Conservation (phyloP, 1,140 invertebrate genomes). For the Thaumatotibia leucotreta region DNA sequence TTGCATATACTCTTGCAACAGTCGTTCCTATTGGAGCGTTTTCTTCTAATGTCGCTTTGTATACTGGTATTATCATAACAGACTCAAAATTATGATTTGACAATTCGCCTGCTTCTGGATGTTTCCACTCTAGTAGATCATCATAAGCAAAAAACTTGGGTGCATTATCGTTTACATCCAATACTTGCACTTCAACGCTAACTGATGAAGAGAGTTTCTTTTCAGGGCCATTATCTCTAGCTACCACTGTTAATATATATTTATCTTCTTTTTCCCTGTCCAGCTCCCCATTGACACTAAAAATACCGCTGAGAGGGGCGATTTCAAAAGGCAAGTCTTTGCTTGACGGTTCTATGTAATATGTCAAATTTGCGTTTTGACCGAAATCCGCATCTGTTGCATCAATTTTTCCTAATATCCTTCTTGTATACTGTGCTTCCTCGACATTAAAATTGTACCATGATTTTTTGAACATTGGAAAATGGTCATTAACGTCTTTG, state of each 20-base stretch:
- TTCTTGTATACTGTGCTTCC: constrained; percentile 85
- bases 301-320: constrained; percentile 82
- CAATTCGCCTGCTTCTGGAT: constrained; percentile 67
- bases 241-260: constrained; percentile 86
- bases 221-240: constrained; percentile 81
- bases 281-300: constrained; percentile 85
- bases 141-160: constrained; percentile 85
- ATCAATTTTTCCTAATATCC: constrained; percentile 84
- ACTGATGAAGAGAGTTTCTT: constrained; percentile 82
- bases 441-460: constrained; percentile 90
- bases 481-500: constrained; percentile 91
- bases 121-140: constrained; percentile 74
- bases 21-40: constrained; percentile 82
- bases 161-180: constrained; percentile 88
- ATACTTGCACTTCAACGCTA: constrained; percentile 86
- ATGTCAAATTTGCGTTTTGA: constrained; percentile 85
- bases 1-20: constrained; percentile 85
- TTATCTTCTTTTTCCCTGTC: constrained; percentile 86
- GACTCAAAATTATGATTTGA: constrained; percentile 76
- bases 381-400: constrained; percentile 87
- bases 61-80: constrained; percentile 80
- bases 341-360: constrained; percentile 79
- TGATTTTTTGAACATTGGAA: constrained; percentile 87
- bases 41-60: constrained; percentile 82
- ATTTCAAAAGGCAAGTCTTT: constrained; percentile 85